phyloP scores from a whole-genome alignment of 2,888 invertebrate genomes.

The Brachynemurus nebulosus region DNA sequence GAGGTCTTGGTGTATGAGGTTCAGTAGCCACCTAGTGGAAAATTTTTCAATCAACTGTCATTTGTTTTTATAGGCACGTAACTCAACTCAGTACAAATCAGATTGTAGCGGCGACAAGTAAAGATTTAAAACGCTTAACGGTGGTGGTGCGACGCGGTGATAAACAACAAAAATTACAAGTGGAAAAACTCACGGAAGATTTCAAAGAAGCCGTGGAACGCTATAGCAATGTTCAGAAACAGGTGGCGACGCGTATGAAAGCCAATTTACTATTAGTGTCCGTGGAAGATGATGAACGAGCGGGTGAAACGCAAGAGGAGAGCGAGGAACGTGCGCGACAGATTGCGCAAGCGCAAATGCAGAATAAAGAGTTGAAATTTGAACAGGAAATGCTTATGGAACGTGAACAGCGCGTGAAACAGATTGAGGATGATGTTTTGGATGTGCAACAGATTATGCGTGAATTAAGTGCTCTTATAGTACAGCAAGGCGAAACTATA shows the following conservation, averaged over 20 bases:
- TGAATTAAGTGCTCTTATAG: constrained; percentile 54
- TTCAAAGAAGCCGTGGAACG: constrained; percentile 66
- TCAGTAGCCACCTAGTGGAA: no score
- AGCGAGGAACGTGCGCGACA: constrained; percentile 28
- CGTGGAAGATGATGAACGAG: constrained; percentile 27
- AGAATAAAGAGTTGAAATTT: constrained; percentile 51
- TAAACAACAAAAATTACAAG: constrained; percentile 68
- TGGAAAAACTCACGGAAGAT: constrained; percentile 69
- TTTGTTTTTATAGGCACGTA: constrained; percentile 40
- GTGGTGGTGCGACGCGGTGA: constrained; percentile 55
- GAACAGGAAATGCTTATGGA: constrained; percentile 69
- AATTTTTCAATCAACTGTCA: neutral
- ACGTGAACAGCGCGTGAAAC: constrained; percentile 61
- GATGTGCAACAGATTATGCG: constrained; percentile 77
- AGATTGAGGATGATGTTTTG: constrained; percentile 68
- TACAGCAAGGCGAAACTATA: constrained; percentile 54
- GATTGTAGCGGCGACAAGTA: constrained; percentile 56
- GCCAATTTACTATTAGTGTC: constrained; percentile 36
- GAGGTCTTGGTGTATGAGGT: no score
- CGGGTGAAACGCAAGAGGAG: constrained; percentile 27
- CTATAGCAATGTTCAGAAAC: constrained; percentile 66
- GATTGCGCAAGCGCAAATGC: constrained; percentile 29
- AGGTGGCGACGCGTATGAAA: constrained; percentile 56
- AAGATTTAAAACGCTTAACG: constrained; percentile 57
- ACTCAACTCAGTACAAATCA: constrained; percentile 62